Conservation (phyloP, 2,888 invertebrate species). For the Latheticus oryzae region DNA sequence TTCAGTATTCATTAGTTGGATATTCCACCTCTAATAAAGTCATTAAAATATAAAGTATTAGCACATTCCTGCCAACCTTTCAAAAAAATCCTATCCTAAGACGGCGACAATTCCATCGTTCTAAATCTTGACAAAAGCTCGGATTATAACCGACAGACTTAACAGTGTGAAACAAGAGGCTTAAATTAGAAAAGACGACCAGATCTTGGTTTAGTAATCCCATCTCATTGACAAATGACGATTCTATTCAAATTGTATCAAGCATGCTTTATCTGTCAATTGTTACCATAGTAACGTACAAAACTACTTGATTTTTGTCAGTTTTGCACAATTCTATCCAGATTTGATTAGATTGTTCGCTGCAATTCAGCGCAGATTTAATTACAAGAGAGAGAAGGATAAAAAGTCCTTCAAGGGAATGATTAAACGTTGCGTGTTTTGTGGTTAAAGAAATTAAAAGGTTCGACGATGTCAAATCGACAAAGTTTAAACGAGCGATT, state of each 20-base stretch:
- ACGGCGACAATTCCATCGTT: constrained; percentile 21
- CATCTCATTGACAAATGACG: too few species aligned
- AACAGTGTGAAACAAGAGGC: constrained; percentile 19
- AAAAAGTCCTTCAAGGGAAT: too few species aligned
- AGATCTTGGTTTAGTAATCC: constrained; percentile 39
- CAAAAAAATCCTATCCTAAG: too few species aligned
- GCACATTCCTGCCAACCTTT: too few species aligned
- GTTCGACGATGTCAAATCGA: constrained; percentile 1
- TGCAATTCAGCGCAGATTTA: constrained; percentile 7
- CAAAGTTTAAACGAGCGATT: constrained; percentile 2
- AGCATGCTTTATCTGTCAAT: too few species aligned
- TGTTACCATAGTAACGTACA: too few species aligned
- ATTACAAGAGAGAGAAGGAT: constrained; percentile 5
- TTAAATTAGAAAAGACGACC: constrained; percentile 38
- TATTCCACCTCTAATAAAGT: constrained; percentile 49
- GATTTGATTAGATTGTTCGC: constrained; percentile 5
- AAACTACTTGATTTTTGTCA: too few species aligned
- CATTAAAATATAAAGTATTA: constrained; percentile 49
- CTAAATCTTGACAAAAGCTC: constrained; percentile 14
- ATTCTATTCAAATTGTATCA: too few species aligned
- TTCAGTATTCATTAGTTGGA: constrained; percentile 51
- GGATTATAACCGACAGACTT: constrained; percentile 16
- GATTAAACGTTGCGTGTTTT: constrained; percentile 19
- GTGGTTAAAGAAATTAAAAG: constrained; percentile 4
- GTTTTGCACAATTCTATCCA: too few species aligned